Base-by-base conservation (phyloP, 2,888 invertebrate species). In the Kryphioiulus occultus region DNA sequence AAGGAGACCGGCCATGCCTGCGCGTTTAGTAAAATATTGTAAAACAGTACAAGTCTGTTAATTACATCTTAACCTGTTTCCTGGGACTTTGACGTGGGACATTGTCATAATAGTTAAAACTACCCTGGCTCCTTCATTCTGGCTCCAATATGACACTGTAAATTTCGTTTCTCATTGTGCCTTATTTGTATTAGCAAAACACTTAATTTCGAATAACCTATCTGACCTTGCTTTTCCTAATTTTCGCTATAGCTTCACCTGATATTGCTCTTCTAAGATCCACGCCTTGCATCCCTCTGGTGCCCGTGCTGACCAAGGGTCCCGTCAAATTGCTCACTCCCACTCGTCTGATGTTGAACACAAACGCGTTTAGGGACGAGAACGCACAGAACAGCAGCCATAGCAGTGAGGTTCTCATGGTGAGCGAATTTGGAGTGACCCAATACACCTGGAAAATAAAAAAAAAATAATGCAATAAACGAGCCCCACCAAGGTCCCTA, bases 251-350 rank as follows among this genome's bases (percentile, higher is more conserved):
- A 10, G 35, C 26, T 35, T 35, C 32, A 88, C 88, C 88, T 86
- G 88, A 78, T 30, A 88, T 86, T 15, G 88, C 88, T 26, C 88
- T 88, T 82, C 30, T 35, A 7, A 88, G 42, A 42, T 88, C 88
- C 35, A 88, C 85, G 1, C 84, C 84, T 85, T 87, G 84, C 30
- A 85, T 26, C 26, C 84, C 87, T 87, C 87, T 15, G 0, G 59
- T 39, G 30, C 17, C 26, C 68, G 30, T 19, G 15, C 5, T 17
- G 35, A 83, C 83, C 30, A 30, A 5, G 59, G 86, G 68, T 53
- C 86, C 86, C 9, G 86, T 30, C 32, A 39, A 42, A 85, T 85
- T 85, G 32, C 35, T 83, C 26, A n/a, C n/a, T 22, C 35, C 83
- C 26, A 83, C 39, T 26, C 83, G 15, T 26, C 83, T 32, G 19